These are phyloP conservation scores for Apis dorsata DNA, from an alignment of 1,140 invertebrate genomes.

Conservation along the genomic window DNA sequence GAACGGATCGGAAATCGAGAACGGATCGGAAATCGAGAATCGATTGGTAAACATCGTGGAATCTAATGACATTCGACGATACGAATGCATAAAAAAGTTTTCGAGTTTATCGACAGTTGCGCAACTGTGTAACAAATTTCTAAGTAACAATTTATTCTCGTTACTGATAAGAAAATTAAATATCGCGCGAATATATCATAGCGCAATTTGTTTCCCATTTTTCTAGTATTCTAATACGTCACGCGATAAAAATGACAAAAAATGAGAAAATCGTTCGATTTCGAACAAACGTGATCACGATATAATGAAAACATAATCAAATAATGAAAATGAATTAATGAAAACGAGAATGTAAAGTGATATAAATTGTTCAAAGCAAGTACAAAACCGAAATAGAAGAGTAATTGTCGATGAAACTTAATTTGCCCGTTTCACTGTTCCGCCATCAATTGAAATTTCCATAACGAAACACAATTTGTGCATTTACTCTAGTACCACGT, in stretches of 20 bases:
- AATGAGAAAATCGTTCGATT: no score
- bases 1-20: not conserved
- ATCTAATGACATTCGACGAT: not conserved
- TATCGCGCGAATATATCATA: not conserved
- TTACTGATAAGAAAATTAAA: constrained; percentile 16
- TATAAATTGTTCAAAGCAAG: not conserved
- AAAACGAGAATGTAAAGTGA: not conserved
- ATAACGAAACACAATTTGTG: constrained; percentile 49
- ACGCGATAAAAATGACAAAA: no score
- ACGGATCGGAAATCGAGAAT: not conserved
- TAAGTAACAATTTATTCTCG: not conserved
- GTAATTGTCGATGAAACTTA: constrained; percentile 13
- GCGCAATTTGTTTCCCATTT: no score
- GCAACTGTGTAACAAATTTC: constrained; percentile 21
- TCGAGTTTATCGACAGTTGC: not conserved
- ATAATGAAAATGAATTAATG: not conserved
- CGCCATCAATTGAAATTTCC: not conserved
- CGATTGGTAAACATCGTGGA: not conserved
- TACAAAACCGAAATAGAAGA: not conserved
- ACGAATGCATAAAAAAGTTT: not conserved
- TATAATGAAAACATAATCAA: not conserved
- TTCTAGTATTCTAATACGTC: no score
- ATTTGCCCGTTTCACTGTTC: constrained; percentile 10
- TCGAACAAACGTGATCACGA: no score
- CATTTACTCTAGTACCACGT: constrained; percentile 46